Evolutionary conservation across 2,797 vertebrate species (phyloP).

Genomic region (Eidolon dupreanum): DNA sequence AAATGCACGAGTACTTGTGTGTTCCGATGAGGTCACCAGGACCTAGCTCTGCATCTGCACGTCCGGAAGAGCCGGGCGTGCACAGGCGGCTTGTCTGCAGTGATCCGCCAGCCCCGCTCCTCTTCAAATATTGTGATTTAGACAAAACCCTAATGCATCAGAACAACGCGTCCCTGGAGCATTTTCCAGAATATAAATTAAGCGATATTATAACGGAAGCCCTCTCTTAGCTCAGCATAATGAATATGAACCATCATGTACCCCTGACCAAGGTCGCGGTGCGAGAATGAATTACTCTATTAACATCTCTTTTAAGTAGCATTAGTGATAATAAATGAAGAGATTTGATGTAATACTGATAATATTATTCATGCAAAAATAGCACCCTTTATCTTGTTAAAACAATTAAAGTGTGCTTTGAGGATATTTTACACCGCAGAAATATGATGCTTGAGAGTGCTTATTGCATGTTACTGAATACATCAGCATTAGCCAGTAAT

Average conservation of each 20-base stretch:
- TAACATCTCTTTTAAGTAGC: slow-evolving; percentile 96
- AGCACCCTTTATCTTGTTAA: slow-evolving; percentile 87
- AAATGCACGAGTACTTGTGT: background rate
- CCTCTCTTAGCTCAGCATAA: slow-evolving; percentile 94
- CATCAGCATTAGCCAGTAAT: slow-evolving; percentile 86
- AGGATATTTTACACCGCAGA: slow-evolving; percentile 79
- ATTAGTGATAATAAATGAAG: slow-evolving; percentile 95
- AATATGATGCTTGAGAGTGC: slow-evolving; percentile 81
- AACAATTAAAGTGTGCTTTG: slow-evolving; percentile 84
- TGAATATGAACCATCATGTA: slow-evolving; percentile 97
- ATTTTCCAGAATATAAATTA: slow-evolving; percentile 97
- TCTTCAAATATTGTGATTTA: slow-evolving; percentile 87
- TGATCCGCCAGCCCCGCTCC: slow-evolving; percentile 78
- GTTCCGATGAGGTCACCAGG: background rate
- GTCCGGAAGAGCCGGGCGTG: slow-evolving; percentile 9
- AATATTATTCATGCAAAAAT: slow-evolving; percentile 93
- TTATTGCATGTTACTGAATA: slow-evolving; percentile 78
- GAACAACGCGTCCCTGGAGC: slow-evolving; percentile 91
- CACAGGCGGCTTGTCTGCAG: slow-evolving; percentile 69
- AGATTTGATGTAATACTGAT: slow-evolving; percentile 86
- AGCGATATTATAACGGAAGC: slow-evolving; percentile 95
- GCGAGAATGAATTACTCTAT: slow-evolving; percentile 97
- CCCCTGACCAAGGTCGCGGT: slow-evolving; percentile 94
- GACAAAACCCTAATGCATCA: slow-evolving; percentile 89
- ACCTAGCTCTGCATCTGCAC: slow-evolving; percentile 34